Evolutionary conservation across 2,797 vertebrate genomes (phyloP).

Genomic region (Myotis myotis): DNA sequence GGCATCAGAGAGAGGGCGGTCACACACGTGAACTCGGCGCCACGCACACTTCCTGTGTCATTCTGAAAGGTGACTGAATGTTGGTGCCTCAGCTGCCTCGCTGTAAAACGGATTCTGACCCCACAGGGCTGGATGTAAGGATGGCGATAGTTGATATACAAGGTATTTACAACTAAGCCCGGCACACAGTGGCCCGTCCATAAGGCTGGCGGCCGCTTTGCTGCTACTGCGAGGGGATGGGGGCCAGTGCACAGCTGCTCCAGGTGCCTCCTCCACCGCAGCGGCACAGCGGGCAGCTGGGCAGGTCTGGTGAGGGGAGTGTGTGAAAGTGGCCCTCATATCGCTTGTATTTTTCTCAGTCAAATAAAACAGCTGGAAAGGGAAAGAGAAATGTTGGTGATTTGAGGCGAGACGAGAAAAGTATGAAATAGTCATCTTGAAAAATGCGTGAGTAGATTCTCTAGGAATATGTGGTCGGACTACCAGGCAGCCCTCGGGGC

Average conservation of each 20-base stretch:
- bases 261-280: no score
- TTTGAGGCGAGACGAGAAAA: not conserved
- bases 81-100: no score
- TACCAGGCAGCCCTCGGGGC: not conserved
- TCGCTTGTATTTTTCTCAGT: slow-evolving; percentile 1
- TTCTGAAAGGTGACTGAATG: not conserved
- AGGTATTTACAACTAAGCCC: not conserved
- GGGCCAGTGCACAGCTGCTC: not conserved
- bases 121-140: not conserved
- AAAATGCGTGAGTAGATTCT: not conserved
- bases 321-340: not conserved
- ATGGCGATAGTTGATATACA: not conserved
- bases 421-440: not conserved
- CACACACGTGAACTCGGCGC: not conserved
- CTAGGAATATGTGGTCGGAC: not conserved
- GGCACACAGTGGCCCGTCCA: not conserved
- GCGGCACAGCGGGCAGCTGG: not conserved
- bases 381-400: not conserved
- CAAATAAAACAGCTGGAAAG: not conserved
- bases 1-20: accelerated
- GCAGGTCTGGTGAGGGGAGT: not conserved
- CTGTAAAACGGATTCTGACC: not conserved
- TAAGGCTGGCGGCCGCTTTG: not conserved
- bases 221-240: not conserved
- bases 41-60: not conserved